phyloP scores from a whole-genome alignment of 2,113 vertebrate species.

The Chlorodrepanis virens region DNA sequence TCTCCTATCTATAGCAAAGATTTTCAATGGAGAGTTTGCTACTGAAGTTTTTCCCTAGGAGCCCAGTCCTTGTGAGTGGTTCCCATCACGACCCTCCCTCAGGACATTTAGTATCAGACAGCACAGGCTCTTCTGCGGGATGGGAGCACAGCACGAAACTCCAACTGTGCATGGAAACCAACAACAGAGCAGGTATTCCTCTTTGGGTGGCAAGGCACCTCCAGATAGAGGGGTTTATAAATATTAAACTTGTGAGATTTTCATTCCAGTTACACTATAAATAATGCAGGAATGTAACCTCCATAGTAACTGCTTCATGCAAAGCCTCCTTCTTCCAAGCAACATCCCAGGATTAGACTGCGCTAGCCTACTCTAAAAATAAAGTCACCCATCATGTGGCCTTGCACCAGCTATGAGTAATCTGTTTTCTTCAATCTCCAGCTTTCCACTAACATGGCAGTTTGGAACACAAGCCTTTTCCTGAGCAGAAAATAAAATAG shows the following conservation, averaged over 20 bases:
- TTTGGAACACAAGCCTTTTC: neutral
- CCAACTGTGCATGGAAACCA: neutral
- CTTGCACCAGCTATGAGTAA: constrained; percentile 12
- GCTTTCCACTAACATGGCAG: neutral
- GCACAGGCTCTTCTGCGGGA: rapidly evolving
- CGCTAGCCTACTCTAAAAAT: constrained; percentile 19
- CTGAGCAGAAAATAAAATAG: neutral
- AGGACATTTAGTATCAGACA: neutral
- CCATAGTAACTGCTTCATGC: neutral
- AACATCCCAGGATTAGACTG: neutral
- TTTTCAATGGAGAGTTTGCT: neutral
- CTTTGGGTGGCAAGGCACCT: neutral
- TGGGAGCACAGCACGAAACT: neutral
- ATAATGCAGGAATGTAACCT: neutral
- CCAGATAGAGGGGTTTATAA: neutral
- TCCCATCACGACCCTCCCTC: neutral
- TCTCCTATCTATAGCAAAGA: neutral
- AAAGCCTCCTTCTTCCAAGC: neutral
- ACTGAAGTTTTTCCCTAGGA: neutral
- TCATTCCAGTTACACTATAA: neutral
- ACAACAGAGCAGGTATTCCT: neutral
- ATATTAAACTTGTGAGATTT: neutral
- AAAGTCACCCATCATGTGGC: constrained; percentile 22
- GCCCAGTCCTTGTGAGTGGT: neutral
- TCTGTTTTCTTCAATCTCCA: constrained; percentile 17